Evolutionary conservation across 2,113 vertebrate species (phyloP).

Genomic region (Mus musculus): GRCm39 chr5:105940501-105941000

Average conservation of each 20-base stretch:
- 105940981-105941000: background rate
- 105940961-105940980: background rate
- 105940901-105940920: background rate
- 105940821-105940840: background rate
- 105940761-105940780: background rate
- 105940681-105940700: background rate
- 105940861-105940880: background rate
- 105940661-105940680: background rate
- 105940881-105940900: background rate
- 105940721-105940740: background rate
- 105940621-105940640: background rate
- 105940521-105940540: background rate
- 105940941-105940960: background rate
- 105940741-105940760: background rate
- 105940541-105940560: constrained; percentile 33
- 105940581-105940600: background rate
- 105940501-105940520: background rate
- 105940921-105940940: constrained; percentile 32
- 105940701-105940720: background rate
- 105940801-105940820: background rate
- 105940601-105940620: background rate
- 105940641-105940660: background rate
- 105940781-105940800: background rate
- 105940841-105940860: background rate
- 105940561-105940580: background rate